Conservation (phyloP, 2,888 invertebrate species). For the Aquatica leii region DNA sequence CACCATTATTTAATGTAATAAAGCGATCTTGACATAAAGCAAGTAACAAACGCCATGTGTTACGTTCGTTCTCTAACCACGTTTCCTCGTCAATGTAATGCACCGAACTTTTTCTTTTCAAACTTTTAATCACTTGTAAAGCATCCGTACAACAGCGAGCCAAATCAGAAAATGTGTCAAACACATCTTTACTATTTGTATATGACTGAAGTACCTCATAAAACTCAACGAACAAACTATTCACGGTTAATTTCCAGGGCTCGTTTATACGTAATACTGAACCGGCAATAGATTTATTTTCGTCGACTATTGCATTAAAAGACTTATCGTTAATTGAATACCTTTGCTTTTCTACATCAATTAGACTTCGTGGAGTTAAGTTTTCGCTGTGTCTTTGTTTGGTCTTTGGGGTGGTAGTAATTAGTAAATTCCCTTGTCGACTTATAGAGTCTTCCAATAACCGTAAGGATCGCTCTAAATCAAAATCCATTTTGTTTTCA, state of each 20-base stretch:
- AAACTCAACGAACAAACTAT: conserved; percentile 57
- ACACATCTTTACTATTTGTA: conserved; percentile 52
- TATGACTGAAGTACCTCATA: conserved; percentile 56
- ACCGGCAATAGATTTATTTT: conserved; percentile 51
- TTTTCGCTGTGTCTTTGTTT: conserved; percentile 35
- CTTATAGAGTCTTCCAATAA: conserved; percentile 56
- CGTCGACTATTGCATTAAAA: conserved; percentile 34
- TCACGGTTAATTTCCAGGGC: conserved; percentile 55
- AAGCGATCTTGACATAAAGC: conserved; percentile 85
- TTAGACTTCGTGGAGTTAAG: conserved; percentile 46
- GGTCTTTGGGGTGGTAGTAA: conserved; percentile 22
- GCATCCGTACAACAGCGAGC: conserved; percentile 58
- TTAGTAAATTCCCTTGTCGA: conserved; percentile 40
- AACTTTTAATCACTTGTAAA: conserved; percentile 53
- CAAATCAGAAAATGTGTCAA: conserved; percentile 56
- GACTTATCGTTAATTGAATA: conserved; percentile 30
- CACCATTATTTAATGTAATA: conserved; percentile 54
- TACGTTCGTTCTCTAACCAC: conserved; percentile 82
- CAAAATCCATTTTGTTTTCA: conserved; percentile 51
- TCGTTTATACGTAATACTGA: conserved; percentile 50
- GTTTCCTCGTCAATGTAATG: conserved; percentile 48
- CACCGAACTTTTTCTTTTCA: conserved; percentile 54
- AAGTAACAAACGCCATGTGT: conserved; percentile 87
- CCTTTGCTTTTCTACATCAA: conserved; percentile 34
- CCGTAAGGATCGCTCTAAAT: conserved; percentile 56